Evolutionary conservation across 2,113 vertebrate genomes (phyloP), one percentile per base, ranked within the genome.

Genomic region (Phalacrocorax pelagicus): DNA sequence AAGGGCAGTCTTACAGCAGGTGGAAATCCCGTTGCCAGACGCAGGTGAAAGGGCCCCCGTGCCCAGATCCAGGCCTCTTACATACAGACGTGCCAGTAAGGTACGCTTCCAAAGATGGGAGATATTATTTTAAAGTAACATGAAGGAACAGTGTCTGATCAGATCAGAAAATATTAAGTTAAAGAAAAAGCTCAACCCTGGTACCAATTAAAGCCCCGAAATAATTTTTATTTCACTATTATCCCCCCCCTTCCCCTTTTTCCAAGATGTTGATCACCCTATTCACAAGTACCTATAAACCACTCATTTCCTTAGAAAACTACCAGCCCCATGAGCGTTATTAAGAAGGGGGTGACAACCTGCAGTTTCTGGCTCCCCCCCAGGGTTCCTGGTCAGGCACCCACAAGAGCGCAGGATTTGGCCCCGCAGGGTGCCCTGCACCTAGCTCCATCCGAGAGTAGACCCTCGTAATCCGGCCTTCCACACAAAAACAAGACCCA

Each of bases 211-310:
- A 55, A 95, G 69, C 71, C 6, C 23, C 52, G 23, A 46, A 40
- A 83, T 30, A 1, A 38, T 32, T 73, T 91, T 51, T 40, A 54
- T 79, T 87, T 84, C 8, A 5, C 32, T 42, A 11, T 17, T 30
- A 23, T 19, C 18, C 0, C 1, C 5, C 4, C 36, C 8, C 3
- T 21, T n/a, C 30, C 30, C 12, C 42, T 44, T 65, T 42, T 34
- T 40, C 36, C 81, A 27, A 77, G 52, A 20, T 5, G 30, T 32
- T 75, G 27, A 18, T 46, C 49, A 12, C 61, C 11, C 19, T 7
- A 12, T 17, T 40, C 66, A 30, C 59, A n/a, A 42, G 44, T 3
- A 15, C 18, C 36, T 42, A 20, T 6, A 32, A 58, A 66, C 13
- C 65, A 65, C 47, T 11, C 51, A 6, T 26, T 58, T 72, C 66